Percentiles rank a stretch among this genome's conserved stretches.
These are phyloP conservation scores for Scrobipalpa atriplicella DNA, from an alignment of 2,888 invertebrate species.

Conservation along the genomic window DNA sequence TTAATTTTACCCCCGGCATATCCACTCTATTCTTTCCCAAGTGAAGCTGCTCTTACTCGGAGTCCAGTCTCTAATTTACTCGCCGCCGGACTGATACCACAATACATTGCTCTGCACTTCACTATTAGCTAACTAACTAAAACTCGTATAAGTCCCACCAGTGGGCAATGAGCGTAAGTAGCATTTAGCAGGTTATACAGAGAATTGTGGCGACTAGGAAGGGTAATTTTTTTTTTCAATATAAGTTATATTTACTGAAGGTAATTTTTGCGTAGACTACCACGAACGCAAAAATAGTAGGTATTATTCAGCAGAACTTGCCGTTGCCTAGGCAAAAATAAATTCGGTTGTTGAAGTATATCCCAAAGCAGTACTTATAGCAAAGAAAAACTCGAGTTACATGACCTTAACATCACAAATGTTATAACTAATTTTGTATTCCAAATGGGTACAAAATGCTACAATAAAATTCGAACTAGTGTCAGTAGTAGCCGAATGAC, in stretches of 20 bases:
- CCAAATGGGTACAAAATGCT: not conserved
- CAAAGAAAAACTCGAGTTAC: too few species aligned
- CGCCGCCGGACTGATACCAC: constrained; percentile 62
- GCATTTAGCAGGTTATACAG: not conserved
- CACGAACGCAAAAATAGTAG: too few species aligned
- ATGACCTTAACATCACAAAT: too few species aligned
- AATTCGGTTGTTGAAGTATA: too few species aligned
- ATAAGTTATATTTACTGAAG: too few species aligned
- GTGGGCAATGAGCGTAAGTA: not conserved
- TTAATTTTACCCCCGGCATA: not conserved
- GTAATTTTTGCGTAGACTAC: too few species aligned
- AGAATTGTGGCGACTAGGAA: too few species aligned
- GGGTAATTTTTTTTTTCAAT: too few species aligned
- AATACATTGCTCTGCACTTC: constrained; percentile 53
- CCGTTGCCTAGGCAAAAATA: too few species aligned
- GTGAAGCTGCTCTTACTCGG: constrained; percentile 73
- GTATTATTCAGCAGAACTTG: too few species aligned
- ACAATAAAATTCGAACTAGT: not conserved
- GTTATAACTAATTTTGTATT: not conserved
- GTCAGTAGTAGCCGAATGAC: not conserved
- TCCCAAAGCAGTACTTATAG: too few species aligned
- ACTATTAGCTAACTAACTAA: constrained; percentile 14
- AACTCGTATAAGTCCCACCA: not conserved
- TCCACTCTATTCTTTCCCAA: constrained; percentile 43
- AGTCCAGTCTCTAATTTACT: constrained; percentile 79